Conservation (phyloP, 2,113 vertebrate genomes). For the Leptobrachium ailaonicum region DNA sequence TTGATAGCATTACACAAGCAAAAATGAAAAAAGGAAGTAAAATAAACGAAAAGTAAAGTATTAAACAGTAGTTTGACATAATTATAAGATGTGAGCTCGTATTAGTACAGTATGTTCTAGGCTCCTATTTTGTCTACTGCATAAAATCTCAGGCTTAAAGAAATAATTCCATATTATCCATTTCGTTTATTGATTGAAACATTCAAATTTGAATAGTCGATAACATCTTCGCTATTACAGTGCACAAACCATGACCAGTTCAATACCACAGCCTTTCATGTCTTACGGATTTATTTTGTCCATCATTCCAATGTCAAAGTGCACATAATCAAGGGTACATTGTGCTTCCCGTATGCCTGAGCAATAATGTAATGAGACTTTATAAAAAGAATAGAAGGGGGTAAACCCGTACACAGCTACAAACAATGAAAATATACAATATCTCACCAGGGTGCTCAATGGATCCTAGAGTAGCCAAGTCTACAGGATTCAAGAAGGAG, state of each 20-base stretch:
- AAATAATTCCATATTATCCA: neutral
- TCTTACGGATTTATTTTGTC: conserved; percentile 48
- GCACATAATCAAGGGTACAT: conserved; percentile 46
- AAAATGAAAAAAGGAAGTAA: too few relatives aligned
- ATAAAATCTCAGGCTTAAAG: neutral
- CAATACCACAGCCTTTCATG: conserved; percentile 52
- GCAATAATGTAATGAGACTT: too few relatives aligned
- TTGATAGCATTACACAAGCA: neutral
- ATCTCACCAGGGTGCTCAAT: too few relatives aligned
- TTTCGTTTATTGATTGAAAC: neutral
- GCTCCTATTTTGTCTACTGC: neutral
- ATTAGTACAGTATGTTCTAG: neutral
- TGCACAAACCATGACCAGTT: conserved; percentile 44
- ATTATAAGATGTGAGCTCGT: neutral
- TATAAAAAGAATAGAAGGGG: too few relatives aligned
- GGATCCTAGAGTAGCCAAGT: too few relatives aligned
- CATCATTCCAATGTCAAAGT: conserved; percentile 48
- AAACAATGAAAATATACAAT: too few relatives aligned
- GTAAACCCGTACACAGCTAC: too few relatives aligned
- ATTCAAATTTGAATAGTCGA: conserved; percentile 26
- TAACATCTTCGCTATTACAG: conserved; percentile 54
- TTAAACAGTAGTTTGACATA: neutral
- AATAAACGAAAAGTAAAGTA: too few relatives aligned
- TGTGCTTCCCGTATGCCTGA: neutral
- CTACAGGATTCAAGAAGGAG: too few relatives aligned